Evolutionary conservation across 1,140 invertebrate genomes (phyloP), one percentile per base, ranked within the genome.

Genomic region (Catajapyx aquilonaris): DNA sequence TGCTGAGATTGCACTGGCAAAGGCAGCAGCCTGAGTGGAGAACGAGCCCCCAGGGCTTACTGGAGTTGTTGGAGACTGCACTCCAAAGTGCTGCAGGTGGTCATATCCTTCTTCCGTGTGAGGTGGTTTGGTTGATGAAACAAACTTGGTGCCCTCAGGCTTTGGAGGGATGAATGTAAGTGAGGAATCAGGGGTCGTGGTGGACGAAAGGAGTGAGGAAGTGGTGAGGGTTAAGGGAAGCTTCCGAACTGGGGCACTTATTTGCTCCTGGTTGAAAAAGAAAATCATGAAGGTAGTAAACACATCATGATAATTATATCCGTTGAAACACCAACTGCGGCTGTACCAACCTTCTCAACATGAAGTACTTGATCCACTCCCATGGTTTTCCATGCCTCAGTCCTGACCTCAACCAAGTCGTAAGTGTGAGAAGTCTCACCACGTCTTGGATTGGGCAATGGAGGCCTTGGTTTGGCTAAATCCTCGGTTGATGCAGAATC

Each of bases 301-400:
- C n/a, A n/a, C n/a, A n/a, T n/a, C n/a, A n/a, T n/a, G n/a, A n/a
- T n/a, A n/a, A n/a, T n/a, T n/a, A n/a, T n/a, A n/a, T n/a, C n/a
- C n/a, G n/a, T n/a, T n/a, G n/a, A n/a, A n/a, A n/a, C n/a, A n/a
- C n/a, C n/a, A n/a, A n/a, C 52, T 33, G 55, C 50, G 18, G 48
- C 42, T 31, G 44, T 31, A 34, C 38, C 40, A 22, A 34, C 34
- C 11, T 16, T 33, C 45, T 69, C 72, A 4, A 63, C 68, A 46
- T 79, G 75, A 40, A 66, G 63, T 7, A 76, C 63, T 30, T 69
- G 68, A 47, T 71, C 68, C n/a, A 77, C 62, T 11, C 77, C 77
- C 31, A 77, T 60, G 1, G 75, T 79, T 51, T 67, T 71, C 77
- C 77, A 81, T 23, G 76, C 77, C 41, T 80, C 68, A 46, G 65